phyloP scores from a whole-genome alignment of 2,888 invertebrate genomes.

The Trimorus sp. region DNA sequence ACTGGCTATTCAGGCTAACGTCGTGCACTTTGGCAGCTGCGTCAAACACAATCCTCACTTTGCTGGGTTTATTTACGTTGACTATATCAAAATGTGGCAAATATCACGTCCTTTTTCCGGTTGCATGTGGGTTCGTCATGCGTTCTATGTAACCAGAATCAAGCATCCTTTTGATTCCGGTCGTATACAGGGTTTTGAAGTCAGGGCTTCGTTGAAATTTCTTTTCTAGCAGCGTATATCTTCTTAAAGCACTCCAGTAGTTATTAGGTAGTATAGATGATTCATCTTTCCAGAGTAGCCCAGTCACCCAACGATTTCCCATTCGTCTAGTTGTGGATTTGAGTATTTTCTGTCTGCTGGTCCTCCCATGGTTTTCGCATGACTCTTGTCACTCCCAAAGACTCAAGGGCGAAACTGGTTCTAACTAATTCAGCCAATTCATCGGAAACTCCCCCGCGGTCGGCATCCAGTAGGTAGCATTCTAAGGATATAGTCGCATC shows the following conservation, averaged over 20 bases:
- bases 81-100: conserved; percentile 63
- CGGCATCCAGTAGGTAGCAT: neutral
- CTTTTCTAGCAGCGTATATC: neutral
- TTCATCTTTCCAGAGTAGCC: conserved; percentile 25
- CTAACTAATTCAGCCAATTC: conserved; percentile 12
- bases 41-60: conserved; percentile 70
- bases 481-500: neutral
- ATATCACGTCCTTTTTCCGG: conserved; percentile 31
- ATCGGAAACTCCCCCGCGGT: neutral
- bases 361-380: conserved; percentile 19
- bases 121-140: neutral
- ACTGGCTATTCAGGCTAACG: conserved; percentile 65
- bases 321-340: conserved; percentile 28
- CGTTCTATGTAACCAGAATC: neutral
- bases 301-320: conserved; percentile 27
- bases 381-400: conserved; percentile 18
- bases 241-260: neutral
- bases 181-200: neutral
- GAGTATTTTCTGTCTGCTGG: conserved; percentile 17
- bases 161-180: neutral
- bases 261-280: neutral
- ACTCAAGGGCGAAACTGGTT: conserved; percentile 24
- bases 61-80: conserved; percentile 66
- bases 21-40: conserved; percentile 69
- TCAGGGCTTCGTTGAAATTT: neutral